These are phyloP conservation scores for Dysmachus trigonus DNA, from an alignment of 2,888 invertebrate genomes.

Conservation along the genomic window DNA sequence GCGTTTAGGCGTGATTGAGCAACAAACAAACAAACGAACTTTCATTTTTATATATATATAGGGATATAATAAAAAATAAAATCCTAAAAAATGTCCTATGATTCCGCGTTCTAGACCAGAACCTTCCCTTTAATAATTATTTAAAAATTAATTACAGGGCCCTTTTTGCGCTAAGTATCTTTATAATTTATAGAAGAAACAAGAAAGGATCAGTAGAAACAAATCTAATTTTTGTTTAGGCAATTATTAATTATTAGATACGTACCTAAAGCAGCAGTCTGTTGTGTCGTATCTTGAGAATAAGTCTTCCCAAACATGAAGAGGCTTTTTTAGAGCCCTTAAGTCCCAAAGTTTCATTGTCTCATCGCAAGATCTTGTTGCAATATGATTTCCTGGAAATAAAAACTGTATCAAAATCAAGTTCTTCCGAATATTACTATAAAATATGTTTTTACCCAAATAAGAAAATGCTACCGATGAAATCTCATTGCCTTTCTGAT, in stretches of 20 bases:
- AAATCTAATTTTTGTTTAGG: no score
- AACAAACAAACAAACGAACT: no score
- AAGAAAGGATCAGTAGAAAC: neutral
- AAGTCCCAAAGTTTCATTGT: constrained; percentile 96
- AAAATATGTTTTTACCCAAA: constrained; percentile 67
- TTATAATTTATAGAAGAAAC: no score
- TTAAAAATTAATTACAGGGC: no score
- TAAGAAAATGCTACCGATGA: constrained; percentile 90
- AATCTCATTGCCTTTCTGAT: constrained; percentile 81
- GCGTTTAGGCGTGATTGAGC: no score
- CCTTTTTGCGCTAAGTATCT: no score
- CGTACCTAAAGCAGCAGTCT: constrained; percentile 68
- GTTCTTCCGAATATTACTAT: neutral
- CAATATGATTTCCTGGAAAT: constrained; percentile 64
- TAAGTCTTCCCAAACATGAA: constrained; percentile 75
- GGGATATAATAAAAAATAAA: no score
- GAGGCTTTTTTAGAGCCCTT: constrained; percentile 79
- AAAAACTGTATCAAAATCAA: neutral
- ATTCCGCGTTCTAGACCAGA: no score
- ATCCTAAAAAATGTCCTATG: no score
- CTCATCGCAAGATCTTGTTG: constrained; percentile 89
- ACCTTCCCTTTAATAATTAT: no score
- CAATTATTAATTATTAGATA: no score
- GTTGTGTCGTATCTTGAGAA: constrained; percentile 87
- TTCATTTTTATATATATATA: no score